These are phyloP conservation scores for Ophioninae sp. DNA, from an alignment of 2,888 invertebrate genomes.

Conservation along the genomic window DNA sequence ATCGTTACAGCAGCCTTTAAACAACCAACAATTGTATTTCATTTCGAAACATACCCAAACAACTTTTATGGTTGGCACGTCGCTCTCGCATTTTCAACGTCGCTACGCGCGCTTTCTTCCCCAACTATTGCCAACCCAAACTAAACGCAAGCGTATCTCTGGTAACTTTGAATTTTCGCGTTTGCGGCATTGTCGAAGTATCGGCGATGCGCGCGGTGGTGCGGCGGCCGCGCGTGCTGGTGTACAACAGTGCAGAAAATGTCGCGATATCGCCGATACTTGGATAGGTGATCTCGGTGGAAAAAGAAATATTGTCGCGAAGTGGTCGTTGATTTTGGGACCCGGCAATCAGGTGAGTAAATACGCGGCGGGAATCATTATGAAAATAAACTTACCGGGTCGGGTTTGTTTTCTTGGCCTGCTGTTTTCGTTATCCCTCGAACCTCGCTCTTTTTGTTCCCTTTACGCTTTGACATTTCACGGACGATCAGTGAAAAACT, in stretches of 20 bases:
- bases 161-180: slow-evolving; percentile 51
- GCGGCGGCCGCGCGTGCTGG: slow-evolving; percentile 48
- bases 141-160: slow-evolving; percentile 8
- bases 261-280: slow-evolving; percentile 68
- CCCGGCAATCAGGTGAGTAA: slow-evolving; percentile 65
- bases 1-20: slow-evolving; percentile 73
- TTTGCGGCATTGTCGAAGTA: slow-evolving; percentile 49
- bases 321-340: background rate
- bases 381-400: slow-evolving; percentile 66
- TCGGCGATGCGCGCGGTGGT: slow-evolving; percentile 1
- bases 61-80: background rate
- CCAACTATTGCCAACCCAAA: background rate
- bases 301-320: background rate
- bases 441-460: slow-evolving; percentile 65
- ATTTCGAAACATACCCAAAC: background rate
- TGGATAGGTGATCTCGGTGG: slow-evolving; percentile 72
- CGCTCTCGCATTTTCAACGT: background rate
- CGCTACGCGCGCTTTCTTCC: background rate
- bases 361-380: background rate
- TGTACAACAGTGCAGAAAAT: slow-evolving; percentile 68
- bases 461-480: slow-evolving; percentile 71
- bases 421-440: slow-evolving; percentile 55
- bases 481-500: slow-evolving; percentile 47
- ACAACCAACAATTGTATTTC: background rate
- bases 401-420: slow-evolving; percentile 56